phyloP scores from a whole-genome alignment of 2,888 invertebrate species.

The Hylaea fasciaria region DNA sequence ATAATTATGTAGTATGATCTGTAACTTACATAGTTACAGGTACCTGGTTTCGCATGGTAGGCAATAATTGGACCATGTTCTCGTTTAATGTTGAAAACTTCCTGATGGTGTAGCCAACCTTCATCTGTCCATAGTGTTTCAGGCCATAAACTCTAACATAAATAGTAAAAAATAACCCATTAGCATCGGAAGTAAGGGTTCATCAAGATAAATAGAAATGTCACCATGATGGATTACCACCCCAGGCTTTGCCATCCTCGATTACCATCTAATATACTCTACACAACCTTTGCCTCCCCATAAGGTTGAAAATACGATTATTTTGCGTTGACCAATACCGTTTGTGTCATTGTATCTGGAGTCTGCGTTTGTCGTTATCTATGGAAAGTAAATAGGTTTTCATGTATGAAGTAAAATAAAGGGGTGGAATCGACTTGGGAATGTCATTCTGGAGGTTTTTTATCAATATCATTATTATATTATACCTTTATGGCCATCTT shows the following conservation, averaged over 20 bases:
- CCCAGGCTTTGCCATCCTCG: slow-evolving; percentile 49
- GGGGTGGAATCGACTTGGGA: slow-evolving; percentile 39
- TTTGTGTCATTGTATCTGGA: slow-evolving; percentile 55
- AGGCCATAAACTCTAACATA: slow-evolving; percentile 21
- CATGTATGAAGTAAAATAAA: slow-evolving; percentile 50
- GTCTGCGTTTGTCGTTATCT: slow-evolving; percentile 64
- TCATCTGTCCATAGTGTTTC: too few species aligned
- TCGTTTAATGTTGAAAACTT: too few species aligned
- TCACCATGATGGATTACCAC: slow-evolving; percentile 80
- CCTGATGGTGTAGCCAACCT: too few species aligned
- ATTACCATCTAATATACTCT: slow-evolving; percentile 35
- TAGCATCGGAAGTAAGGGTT: slow-evolving; percentile 75
- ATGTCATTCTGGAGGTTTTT: slow-evolving; percentile 3
- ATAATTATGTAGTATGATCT: too few species aligned
- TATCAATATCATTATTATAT: background rate
- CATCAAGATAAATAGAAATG: slow-evolving; percentile 83
- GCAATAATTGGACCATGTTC: too few species aligned
- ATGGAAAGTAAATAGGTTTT: slow-evolving; percentile 64
- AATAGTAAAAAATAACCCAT: slow-evolving; percentile 67
- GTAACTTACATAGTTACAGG: too few species aligned
- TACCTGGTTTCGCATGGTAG: too few species aligned
- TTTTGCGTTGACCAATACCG: slow-evolving; percentile 37
- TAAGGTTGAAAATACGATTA: slow-evolving; percentile 52
- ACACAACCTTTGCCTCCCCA: background rate
- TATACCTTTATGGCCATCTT: too few species aligned